Evolutionary conservation across 2,113 vertebrate genomes (phyloP), one percentile per base, ranked within the genome.

Genomic region (Trogon surrucura): DNA sequence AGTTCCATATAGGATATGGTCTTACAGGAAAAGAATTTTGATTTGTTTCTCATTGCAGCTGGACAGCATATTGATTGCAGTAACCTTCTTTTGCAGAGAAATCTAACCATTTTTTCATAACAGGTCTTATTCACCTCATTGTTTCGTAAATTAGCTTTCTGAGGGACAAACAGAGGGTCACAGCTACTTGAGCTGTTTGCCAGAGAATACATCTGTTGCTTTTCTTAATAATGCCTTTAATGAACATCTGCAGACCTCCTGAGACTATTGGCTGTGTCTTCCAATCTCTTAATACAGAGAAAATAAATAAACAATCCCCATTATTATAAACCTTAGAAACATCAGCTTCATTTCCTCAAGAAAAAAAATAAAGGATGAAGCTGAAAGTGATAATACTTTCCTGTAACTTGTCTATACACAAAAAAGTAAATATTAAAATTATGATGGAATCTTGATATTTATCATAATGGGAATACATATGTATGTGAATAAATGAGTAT

Each of bases 231-330:
- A 93, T 41, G 34, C 4, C 74, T 91, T 90, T 93, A 89, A 74
- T 82, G 90, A 95, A 96, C 91, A 97, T 86, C 88, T 97, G 91
- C 65, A 96, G 94, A 73, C 22, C 50, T 91, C 56, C 48, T 54
- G 80, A 74, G 36, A 82, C 19, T 79, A 27, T 32, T 92, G 57
- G 65, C 74, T 89, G 41, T 70, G 29, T 85, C 65, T 96, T 94
- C 71, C 48, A 88, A 10, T 13, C 16, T 91, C 36, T 87, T 65
- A 89, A 71, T 11, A 53, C 18, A 88, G 78, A 84, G 36, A 83
- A 93, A 91, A 60, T 38, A 95, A 92, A 61, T 45, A 93, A 93
- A 38, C 25, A 62, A 27, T 5, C 3, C 4, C 27, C 30, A 25
- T 16, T 71, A 66, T 72, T 89, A 75, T 45, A 79, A 70, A 16